A percentile compares a stretch with the other conserved stretches of the same genome.
Evolutionary conservation across 2,797 vertebrate species (phyloP).

Genomic region (Tokudaia tokunoshimensis): DNA sequence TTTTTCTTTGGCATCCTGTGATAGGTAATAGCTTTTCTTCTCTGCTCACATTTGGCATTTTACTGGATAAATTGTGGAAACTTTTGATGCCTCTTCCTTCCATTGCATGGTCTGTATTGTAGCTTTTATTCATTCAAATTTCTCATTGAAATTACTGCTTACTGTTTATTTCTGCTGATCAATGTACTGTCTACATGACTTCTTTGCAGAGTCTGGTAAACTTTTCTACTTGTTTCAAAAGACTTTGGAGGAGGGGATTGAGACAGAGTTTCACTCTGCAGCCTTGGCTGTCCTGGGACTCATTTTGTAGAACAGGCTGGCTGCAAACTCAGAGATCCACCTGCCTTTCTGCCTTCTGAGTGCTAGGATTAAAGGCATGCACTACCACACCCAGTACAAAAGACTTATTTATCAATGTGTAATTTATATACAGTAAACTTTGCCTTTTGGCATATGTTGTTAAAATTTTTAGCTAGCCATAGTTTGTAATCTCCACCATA

Average conservation of each 20-base stretch:
- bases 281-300: neutral
- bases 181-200: neutral
- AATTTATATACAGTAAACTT: conserved; percentile 28
- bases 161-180: conserved; percentile 43
- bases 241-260: neutral
- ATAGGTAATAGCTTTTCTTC: neutral
- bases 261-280: neutral
- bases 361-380: neutral
- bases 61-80: conserved; percentile 15
- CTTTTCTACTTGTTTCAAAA: neutral
- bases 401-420: conserved; percentile 46
- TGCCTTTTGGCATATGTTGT: neutral
- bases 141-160: neutral
- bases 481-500: neutral
- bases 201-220: neutral
- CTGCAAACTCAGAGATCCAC: neutral
- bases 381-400: neutral
- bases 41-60: neutral
- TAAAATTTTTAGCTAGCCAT: conserved; percentile 10
- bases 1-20: neutral
- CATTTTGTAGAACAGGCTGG: neutral
- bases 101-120: neutral
- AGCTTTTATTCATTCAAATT: conserved; percentile 10
- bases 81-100: conserved; percentile 6
- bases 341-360: neutral